phyloP scores from a whole-genome alignment of 2,797 vertebrate species.

The Chelonia mydas region DNA sequence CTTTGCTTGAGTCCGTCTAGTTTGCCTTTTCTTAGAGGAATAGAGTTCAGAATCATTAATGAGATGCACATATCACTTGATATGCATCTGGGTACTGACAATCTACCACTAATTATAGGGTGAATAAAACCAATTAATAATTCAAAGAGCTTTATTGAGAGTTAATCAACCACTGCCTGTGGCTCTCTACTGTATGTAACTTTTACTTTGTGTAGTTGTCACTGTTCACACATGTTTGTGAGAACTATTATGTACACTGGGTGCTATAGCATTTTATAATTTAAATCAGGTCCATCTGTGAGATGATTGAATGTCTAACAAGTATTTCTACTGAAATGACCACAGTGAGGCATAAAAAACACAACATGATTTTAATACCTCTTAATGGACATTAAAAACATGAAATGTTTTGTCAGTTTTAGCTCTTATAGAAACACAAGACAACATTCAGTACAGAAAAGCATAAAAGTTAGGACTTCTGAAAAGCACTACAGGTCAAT shows the following conservation, averaged over 20 bases:
- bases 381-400: background rate
- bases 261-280: background rate
- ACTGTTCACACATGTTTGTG: background rate
- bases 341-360: background rate
- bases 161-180: constrained; percentile 40
- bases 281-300: background rate
- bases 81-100: constrained; percentile 17
- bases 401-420: background rate
- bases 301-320: background rate
- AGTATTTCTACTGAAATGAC: constrained; percentile 28
- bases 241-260: constrained; percentile 19
- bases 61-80: background rate
- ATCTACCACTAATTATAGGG: background rate
- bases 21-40: constrained; percentile 6
- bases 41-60: background rate
- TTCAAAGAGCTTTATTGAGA: constrained; percentile 37
- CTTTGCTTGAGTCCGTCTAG: background rate
- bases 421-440: background rate
- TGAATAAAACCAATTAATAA: constrained; percentile 51
- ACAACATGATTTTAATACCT: background rate
- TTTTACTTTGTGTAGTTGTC: constrained; percentile 39
- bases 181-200: background rate
- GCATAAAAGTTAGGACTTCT: background rate
- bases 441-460: background rate
- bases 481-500: background rate